These are phyloP conservation scores for Galemys pyrenaicus DNA, from an alignment of 2,113 vertebrate genomes.

Conservation along the genomic window DNA sequence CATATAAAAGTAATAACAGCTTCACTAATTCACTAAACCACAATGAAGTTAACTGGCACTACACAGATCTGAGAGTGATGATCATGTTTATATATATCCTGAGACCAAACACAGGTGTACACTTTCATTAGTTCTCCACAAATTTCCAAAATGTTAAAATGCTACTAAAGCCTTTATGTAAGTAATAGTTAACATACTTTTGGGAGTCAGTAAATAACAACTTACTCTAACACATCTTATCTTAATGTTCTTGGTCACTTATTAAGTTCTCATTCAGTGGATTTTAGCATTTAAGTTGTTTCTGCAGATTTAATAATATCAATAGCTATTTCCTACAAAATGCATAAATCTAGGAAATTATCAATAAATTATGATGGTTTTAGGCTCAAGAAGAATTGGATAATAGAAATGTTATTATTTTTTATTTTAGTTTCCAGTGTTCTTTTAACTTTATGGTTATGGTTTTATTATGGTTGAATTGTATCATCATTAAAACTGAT, in stretches of 20 bases:
- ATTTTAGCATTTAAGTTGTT: neutral
- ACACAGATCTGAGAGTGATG: neutral
- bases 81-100: neutral
- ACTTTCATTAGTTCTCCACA: neutral
- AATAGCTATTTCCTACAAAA: neutral
- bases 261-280: neutral
- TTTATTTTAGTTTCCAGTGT: neutral
- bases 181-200: neutral
- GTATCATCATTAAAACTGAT: neutral
- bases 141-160: neutral
- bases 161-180: neutral
- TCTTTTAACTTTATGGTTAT: neutral
- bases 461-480: neutral
- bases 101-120: neutral
- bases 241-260: constrained; percentile 7
- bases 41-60: neutral
- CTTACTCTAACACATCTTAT: neutral
- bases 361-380: neutral
- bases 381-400: neutral
- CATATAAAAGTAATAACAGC: neutral
- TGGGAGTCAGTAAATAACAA: neutral
- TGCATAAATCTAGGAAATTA: neutral
- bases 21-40: neutral
- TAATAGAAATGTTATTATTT: neutral
- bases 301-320: neutral